Percentiles rank a stretch among this genome's conserved stretches.
Evolutionary conservation across 2,113 vertebrate genomes (phyloP).

Genomic region (Poeciliopsis occidentalis): DNA sequence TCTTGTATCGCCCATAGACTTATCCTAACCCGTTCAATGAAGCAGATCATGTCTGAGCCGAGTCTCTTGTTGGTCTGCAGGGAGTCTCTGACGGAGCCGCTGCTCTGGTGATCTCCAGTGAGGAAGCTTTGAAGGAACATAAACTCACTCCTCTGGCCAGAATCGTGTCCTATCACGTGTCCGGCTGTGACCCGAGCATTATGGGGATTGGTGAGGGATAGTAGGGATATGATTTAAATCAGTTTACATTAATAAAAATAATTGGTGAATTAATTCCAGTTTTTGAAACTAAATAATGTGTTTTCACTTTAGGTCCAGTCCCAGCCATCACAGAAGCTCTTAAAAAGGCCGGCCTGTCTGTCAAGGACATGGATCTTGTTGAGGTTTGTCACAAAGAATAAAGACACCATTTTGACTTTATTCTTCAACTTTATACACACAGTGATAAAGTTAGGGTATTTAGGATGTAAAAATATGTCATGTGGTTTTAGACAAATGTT

Average conservation of each 20-base stretch:
- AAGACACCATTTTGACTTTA: neutral
- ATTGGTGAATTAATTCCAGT: neutral
- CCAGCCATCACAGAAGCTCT: conserved; percentile 90
- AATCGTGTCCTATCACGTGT: conserved; percentile 88
- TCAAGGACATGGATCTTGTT: conserved; percentile 94
- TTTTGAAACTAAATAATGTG: neutral
- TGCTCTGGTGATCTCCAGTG: conserved; percentile 90
- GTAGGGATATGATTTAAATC: neutral
- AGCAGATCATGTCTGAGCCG: neutral
- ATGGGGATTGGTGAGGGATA: conserved; percentile 94
- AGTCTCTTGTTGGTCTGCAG: conserved; percentile 64
- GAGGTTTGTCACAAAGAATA: conserved; percentile 82
- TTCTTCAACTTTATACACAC: neutral
- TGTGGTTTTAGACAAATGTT: no score
- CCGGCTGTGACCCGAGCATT: conserved; percentile 94
- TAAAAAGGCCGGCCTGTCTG: conserved; percentile 89
- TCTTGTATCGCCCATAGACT: no score
- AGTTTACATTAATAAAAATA: neutral
- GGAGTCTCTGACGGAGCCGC: conserved; percentile 95
- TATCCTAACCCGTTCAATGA: no score
- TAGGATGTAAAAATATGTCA: neutral
- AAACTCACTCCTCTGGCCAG: conserved; percentile 91
- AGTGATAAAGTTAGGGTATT: neutral
- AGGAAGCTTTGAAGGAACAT: conserved; percentile 91
- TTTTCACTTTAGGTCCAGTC: conserved; percentile 85